phyloP scores from a whole-genome alignment of 2,888 invertebrate species.

The Rhagophthalmus giganteus region DNA sequence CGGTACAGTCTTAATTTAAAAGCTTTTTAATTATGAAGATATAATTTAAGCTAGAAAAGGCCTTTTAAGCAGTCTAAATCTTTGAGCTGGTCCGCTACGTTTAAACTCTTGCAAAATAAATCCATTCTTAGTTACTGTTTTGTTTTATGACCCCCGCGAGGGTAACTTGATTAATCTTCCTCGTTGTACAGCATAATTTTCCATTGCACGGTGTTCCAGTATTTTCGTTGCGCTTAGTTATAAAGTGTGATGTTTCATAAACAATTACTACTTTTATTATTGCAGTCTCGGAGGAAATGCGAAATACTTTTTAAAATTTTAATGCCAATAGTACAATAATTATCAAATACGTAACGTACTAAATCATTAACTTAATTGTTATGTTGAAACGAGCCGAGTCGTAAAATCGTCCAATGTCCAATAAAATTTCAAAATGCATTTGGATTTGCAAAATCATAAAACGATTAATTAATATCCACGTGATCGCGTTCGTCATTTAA shows the following conservation, averaged over 20 bases:
- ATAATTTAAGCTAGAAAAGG: conserved; percentile 27
- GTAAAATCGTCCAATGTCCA: conserved; percentile 14
- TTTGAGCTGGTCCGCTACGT: conserved; percentile 25
- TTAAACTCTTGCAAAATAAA: conserved; percentile 43
- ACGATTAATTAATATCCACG: conserved; percentile 18
- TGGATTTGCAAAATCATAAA: conserved; percentile 7
- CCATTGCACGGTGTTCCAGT: conserved; percentile 17
- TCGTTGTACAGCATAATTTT: conserved; percentile 34
- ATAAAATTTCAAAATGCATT: conserved; percentile 20
- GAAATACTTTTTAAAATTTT: too few relatives aligned
- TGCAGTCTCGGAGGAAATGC: too few relatives aligned
- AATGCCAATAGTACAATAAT: too few relatives aligned
- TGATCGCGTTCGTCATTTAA: too few relatives aligned
- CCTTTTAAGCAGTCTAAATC: conserved; percentile 23
- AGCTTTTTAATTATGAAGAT: conserved; percentile 25
- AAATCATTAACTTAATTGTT: conserved; percentile 19
- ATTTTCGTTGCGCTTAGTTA: conserved; percentile 9
- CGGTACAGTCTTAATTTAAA: conserved; percentile 10
- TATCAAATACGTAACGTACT: conserved; percentile 2
- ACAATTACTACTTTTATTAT: too few relatives aligned
- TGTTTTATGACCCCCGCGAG: conserved; percentile 41
- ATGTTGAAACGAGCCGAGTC: conserved; percentile 2
- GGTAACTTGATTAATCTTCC: conserved; percentile 42
- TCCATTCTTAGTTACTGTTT: conserved; percentile 43
- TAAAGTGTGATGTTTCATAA: too few relatives aligned